Evolutionary conservation across 2,888 invertebrate species (phyloP).

Genomic region (Athalia rosae): DNA sequence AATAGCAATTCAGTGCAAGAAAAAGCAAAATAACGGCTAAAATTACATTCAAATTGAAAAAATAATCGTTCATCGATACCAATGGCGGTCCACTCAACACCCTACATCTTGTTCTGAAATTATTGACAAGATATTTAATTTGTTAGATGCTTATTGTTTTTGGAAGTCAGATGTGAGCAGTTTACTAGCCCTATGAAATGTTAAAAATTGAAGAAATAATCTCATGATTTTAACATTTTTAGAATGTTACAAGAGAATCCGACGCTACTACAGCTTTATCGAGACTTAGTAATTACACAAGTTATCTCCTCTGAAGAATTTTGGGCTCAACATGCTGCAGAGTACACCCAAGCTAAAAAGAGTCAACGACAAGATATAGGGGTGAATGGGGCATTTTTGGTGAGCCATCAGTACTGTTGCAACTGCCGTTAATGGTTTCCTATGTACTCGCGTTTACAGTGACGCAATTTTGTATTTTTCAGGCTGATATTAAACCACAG

Average conservation of each 20-base stretch:
- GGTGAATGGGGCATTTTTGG: constrained; percentile 80
- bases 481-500: constrained; percentile 97
- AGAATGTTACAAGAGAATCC: constrained; percentile 93
- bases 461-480: constrained; percentile 64
- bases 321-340: constrained; percentile 92
- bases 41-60: no score
- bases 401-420: constrained; percentile 60
- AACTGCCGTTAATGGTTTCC: background rate
- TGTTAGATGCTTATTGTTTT: constrained; percentile 10
- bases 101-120: constrained; percentile 5
- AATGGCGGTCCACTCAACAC: background rate
- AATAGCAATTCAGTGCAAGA: no score
- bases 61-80: background rate
- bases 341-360: constrained; percentile 84
- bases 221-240: constrained; percentile 54
- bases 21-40: no score
- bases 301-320: constrained; percentile 98
- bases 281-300: constrained; percentile 96
- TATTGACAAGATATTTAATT: constrained; percentile 23
- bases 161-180: background rate
- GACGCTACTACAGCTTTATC: constrained; percentile 93
- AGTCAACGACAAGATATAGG: constrained; percentile 90
- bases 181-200: background rate
- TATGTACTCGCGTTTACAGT: background rate
- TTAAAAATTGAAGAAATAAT: constrained; percentile 30